Base-by-base conservation (phyloP, 2,797 vertebrate species). In the Characodon lateralis region DNA sequence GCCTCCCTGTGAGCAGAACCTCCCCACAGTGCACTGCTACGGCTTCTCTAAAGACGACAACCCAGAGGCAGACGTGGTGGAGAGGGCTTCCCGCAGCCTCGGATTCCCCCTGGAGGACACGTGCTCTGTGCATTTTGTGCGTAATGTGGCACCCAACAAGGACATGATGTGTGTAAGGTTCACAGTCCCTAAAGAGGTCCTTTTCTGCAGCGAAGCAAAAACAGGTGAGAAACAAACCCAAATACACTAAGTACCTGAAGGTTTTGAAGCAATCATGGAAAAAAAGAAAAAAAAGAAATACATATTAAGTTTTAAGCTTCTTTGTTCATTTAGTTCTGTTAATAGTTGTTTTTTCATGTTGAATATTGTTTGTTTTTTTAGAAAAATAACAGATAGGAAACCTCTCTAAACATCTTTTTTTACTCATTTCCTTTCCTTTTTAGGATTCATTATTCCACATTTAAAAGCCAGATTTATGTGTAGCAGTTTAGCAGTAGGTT, bases 121-220 rank as follows among this genome's bases (percentile, higher is more conserved):
- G 13, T 97, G 96, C 81, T 96, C 96, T 0, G 91, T 97, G 4
- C 95, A 97, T 88, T 93, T 93, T 78, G 98, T 99, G 73, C 96
- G 98, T 63, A 98, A 99, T 0, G 98, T 99, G 51, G 96, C 98
- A 0, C 98, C 98, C 0, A 98, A 97, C 93, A 99, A 99, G 93
- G 97, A 99, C 79, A 99, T 99, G 98, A 92, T 99, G 93, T 98
- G 98, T 84, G 93, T 98, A 79, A 97, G 91, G 71, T 99, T 99
- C 92, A 94, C 84, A 74, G 3, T 99, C 58, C 97, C 97, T 12
- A 94, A 89, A 2, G 93, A 96, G 0, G 85, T 97, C 41, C 94
- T 99, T 56, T 98, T 95, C 91, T 88, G 92, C 89, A 80, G 87
- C 6, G 88, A 92, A 46, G 81, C 86, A 41, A 80, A 88, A 1